These are phyloP conservation scores for Apistogramma diplotaenia DNA, from an alignment of 2,113 vertebrate genomes.

Conservation along the genomic window DNA sequence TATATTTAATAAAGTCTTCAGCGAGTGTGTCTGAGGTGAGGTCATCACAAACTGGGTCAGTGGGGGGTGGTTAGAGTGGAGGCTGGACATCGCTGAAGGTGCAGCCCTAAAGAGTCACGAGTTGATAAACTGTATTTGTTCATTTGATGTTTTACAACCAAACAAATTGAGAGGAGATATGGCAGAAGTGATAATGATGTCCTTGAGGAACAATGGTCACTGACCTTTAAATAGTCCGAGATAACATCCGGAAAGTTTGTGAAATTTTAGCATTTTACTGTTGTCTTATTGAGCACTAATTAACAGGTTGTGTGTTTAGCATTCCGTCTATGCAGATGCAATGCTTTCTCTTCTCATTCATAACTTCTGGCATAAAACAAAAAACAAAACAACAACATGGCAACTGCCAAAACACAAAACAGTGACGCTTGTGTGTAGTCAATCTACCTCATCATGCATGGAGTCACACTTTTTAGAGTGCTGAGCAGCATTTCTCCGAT, in stretches of 20 bases:
- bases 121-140: neutral
- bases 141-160: neutral
- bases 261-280: too few relatives aligned
- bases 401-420: too few relatives aligned
- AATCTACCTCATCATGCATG: neutral
- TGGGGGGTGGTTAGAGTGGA: neutral
- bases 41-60: slow-evolving; percentile 5
- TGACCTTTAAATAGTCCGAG: neutral
- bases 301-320: too few relatives aligned
- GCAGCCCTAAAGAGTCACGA: neutral
- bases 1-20: slow-evolving; percentile 17
- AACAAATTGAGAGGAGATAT: neutral
- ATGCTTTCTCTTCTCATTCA: too few relatives aligned
- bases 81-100: neutral
- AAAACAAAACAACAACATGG: neutral
- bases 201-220: neutral
- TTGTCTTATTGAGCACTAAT: too few relatives aligned
- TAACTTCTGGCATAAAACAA: too few relatives aligned
- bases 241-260: too few relatives aligned
- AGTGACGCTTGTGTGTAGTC: neutral
- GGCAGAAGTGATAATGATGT: neutral
- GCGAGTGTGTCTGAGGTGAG: neutral
- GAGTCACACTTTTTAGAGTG: neutral
- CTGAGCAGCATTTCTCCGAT: neutral
- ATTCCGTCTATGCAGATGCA: too few relatives aligned